These are phyloP conservation scores for Paedocypris micromegethes DNA, from an alignment of 2,797 vertebrate species.

Conservation along the genomic window DNA sequence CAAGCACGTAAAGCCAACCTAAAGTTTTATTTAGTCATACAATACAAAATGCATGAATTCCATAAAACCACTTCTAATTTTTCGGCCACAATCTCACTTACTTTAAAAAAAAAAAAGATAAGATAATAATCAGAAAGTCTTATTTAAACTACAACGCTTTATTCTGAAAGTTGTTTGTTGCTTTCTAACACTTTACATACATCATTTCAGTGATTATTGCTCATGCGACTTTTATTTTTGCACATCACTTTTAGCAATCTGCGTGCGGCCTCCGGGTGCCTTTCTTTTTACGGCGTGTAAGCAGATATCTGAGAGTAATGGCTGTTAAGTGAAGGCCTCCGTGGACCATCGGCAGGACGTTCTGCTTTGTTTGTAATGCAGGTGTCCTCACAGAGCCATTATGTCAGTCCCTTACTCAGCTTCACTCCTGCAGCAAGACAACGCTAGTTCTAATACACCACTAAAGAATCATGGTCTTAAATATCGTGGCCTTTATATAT, in stretches of 20 bases:
- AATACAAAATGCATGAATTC: too few species aligned
- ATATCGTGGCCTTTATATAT: too few species aligned
- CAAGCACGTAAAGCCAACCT: too few species aligned
- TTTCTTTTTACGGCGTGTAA: constrained; percentile 39
- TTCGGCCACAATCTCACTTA: too few species aligned
- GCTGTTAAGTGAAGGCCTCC: constrained; percentile 34
- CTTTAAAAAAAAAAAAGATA: too few species aligned
- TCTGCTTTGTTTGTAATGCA: constrained; percentile 20
- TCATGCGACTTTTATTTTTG: constrained; percentile 9
- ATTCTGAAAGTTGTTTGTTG: too few species aligned
- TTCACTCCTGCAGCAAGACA: constrained; percentile 16
- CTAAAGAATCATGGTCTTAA: background rate
- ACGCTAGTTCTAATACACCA: constrained; percentile 1
- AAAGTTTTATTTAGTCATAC: too few species aligned
- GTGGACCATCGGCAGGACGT: constrained; percentile 35
- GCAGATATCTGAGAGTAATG: constrained; percentile 37
- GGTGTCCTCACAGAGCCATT: constrained; percentile 18
- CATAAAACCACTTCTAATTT: too few species aligned
- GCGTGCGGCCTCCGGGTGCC: constrained; percentile 13
- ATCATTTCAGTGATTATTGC: too few species aligned
- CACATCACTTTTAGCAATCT: constrained; percentile 30
- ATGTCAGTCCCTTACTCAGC: constrained; percentile 28
- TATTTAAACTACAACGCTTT: too few species aligned
- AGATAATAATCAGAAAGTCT: too few species aligned
- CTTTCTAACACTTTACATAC: too few species aligned